phyloP scores from a whole-genome alignment of 1,140 invertebrate species.

The Drosophila malerkotliana region DNA sequence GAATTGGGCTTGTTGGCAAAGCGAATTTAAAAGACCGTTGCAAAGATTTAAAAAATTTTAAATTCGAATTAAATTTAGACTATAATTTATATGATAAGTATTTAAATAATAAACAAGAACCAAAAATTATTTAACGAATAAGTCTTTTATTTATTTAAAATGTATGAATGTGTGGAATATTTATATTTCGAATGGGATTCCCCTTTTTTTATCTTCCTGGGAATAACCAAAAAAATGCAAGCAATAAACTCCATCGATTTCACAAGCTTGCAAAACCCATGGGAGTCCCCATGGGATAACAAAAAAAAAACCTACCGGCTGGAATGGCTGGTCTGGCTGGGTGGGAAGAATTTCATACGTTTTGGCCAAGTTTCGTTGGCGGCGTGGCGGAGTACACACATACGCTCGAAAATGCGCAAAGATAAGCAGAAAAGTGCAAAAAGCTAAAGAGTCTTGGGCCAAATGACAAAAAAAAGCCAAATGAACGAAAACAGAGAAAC shows the following conservation, averaged over 20 bases:
- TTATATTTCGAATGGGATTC: constrained; percentile 4
- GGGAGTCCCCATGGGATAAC: constrained; percentile 39
- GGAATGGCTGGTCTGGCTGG: neutral
- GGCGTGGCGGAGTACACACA: neutral
- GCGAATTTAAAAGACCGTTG: neutral
- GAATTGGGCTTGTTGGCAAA: neutral
- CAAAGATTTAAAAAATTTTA: too few relatives aligned
- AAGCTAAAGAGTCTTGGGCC: constrained; percentile 1
- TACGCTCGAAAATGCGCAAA: constrained; percentile 60
- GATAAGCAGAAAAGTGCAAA: constrained; percentile 61
- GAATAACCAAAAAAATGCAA: neutral
- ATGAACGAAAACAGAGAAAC: neutral
- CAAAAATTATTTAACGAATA: too few relatives aligned
- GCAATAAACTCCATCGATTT: constrained; percentile 17
- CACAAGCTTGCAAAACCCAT: constrained; percentile 21
- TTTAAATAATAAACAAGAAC: too few relatives aligned
- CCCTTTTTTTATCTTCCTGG: neutral
- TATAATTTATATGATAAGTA: too few relatives aligned
- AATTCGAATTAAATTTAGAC: too few relatives aligned
- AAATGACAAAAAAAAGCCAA: constrained; percentile 9
- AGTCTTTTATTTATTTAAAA: too few relatives aligned
- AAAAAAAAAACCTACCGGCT: neutral
- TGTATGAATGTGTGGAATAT: too few relatives aligned
- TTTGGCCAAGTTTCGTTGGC: constrained; percentile 15
- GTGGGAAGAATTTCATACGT: constrained; percentile 9